Evolutionary conservation across 2,113 vertebrate genomes (phyloP).

Genomic region (Rhipidura dahli): DNA sequence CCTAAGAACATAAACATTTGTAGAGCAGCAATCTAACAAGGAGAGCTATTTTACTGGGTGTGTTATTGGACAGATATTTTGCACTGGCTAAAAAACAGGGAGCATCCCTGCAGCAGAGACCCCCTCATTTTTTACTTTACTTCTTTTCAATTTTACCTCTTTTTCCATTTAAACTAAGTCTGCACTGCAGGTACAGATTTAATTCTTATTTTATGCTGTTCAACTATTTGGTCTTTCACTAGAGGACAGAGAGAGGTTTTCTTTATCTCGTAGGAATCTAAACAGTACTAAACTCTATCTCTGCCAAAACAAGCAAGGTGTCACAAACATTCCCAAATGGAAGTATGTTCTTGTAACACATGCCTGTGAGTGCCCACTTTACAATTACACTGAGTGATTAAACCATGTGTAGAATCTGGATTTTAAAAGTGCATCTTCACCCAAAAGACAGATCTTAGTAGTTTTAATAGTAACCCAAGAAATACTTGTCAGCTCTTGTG

Average conservation of each 20-base stretch:
- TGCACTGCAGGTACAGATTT: neutral
- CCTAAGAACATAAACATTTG: neutral
- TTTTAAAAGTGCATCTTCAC: neutral
- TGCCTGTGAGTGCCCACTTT: neutral
- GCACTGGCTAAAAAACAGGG: neutral
- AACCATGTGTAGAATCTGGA: neutral
- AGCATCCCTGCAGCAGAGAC: neutral
- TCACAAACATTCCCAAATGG: neutral
- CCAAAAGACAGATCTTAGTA: neutral
- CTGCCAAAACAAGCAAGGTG: neutral
- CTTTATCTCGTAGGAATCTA: neutral
- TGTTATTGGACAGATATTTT: neutral
- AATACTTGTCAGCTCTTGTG: neutral
- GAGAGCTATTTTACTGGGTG: neutral
- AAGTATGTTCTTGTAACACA: neutral
- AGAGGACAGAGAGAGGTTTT: neutral
- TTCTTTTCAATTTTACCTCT: neutral
- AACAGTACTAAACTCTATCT: neutral
- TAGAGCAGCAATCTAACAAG: neutral
- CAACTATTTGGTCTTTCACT: neutral
- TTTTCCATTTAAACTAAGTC: neutral
- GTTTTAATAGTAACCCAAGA: neutral
- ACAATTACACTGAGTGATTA: neutral
- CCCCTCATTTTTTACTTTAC: neutral
- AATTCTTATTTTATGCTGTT: neutral